A percentile compares a stretch with the other conserved stretches of the same genome.
phyloP scores from a whole-genome alignment of 2,113 vertebrate species.

The Callipepla squamata region DNA sequence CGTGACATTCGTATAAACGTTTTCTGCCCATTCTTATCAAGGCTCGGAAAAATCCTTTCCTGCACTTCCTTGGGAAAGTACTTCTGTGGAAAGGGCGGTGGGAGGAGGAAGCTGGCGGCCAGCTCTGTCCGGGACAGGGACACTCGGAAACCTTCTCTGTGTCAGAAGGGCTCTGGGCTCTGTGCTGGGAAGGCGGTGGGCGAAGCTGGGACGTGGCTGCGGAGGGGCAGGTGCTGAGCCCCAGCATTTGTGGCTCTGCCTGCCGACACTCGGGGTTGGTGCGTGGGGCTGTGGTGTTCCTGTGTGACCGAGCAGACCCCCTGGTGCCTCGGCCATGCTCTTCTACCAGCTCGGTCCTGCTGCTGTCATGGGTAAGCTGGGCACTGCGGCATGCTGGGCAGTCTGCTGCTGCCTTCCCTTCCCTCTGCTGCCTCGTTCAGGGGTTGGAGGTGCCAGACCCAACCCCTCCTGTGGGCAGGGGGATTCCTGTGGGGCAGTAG shows the following conservation, averaged over 20 bases:
- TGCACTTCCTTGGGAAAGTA: slow-evolving; percentile 51
- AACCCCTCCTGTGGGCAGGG: fast-evolving
- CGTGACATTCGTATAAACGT: fast-evolving
- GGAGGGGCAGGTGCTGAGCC: neutral
- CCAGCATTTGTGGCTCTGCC: neutral
- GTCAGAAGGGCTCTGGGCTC: neutral
- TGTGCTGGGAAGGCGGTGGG: neutral
- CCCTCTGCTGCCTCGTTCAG: neutral
- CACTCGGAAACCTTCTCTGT: neutral
- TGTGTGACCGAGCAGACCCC: neutral
- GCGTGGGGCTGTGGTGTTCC: neutral
- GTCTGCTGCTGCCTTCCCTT: neutral
- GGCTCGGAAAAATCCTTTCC: slow-evolving; percentile 18
- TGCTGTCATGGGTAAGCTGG: neutral
- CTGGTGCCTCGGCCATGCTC: neutral
- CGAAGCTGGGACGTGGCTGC: neutral
- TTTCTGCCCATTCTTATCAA: neutral
- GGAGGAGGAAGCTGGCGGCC: neutral
- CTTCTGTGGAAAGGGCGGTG: neutral
- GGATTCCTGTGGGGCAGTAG: fast-evolving
- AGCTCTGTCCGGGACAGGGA: neutral
- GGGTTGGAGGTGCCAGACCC: neutral
- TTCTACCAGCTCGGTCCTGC: neutral
- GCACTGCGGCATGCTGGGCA: fast-evolving
- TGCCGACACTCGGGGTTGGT: neutral